Percentiles rank a stretch among this genome's conserved stretches.
These are phyloP conservation scores for Prunella fulvescens DNA, from an alignment of 2,113 vertebrate genomes.

Conservation along the genomic window DNA sequence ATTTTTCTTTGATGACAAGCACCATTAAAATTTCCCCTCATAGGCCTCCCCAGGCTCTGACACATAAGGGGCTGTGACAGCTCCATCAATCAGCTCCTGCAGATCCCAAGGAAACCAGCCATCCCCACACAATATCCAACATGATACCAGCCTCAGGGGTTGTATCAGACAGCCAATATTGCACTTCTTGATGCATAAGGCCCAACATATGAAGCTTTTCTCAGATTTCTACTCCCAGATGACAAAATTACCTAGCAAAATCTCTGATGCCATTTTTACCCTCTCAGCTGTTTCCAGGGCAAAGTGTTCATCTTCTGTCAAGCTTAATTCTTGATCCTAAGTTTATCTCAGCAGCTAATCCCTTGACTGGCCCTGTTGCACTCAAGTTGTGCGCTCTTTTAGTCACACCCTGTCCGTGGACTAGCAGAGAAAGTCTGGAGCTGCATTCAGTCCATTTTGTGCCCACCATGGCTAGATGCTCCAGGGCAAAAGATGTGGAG, in stretches of 20 bases:
- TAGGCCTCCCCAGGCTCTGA: not conserved
- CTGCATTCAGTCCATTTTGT: not conserved
- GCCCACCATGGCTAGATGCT: not conserved
- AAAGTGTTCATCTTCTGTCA: slow-evolving; percentile 56
- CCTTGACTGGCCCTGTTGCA: not conserved
- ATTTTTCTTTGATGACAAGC: slow-evolving; percentile 45
- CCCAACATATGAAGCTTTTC: not conserved
- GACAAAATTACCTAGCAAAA: not conserved
- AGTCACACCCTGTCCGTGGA: not conserved
- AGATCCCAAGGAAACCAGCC: not conserved
- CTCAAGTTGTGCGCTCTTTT: not conserved
- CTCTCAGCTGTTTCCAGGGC: not conserved
- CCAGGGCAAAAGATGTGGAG: not conserved
- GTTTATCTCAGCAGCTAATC: slow-evolving; percentile 32
- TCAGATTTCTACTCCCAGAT: not conserved
- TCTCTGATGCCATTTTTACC: not conserved
- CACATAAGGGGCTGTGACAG: not conserved
- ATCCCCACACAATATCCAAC: not conserved
- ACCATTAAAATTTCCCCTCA: slow-evolving; percentile 40
- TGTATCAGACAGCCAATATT: not conserved
- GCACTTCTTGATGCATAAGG: not conserved
- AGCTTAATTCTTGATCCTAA: slow-evolving; percentile 32
- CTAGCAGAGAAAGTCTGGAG: not conserved
- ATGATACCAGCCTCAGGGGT: not conserved
- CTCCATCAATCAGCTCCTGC: slow-evolving; percentile 1